phyloP scores from a whole-genome alignment of 2,113 vertebrate genomes.

The Chloropsis hardwickii region DNA sequence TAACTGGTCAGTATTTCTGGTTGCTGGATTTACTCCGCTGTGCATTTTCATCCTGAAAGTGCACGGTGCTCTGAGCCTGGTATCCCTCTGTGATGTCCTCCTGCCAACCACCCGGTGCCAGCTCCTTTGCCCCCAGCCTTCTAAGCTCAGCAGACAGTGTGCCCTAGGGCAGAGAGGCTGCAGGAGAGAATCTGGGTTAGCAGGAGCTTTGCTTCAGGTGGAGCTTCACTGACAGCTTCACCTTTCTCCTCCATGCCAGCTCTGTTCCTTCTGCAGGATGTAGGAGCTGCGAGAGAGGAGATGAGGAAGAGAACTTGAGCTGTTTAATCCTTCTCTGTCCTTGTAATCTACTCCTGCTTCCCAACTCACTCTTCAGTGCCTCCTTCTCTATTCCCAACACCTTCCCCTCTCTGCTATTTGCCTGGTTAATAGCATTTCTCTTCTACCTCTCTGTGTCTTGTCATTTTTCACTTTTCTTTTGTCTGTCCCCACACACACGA shows the following conservation, averaged over 20 bases:
- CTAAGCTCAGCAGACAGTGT: neutral
- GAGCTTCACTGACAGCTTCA: neutral
- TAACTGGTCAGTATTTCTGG: neutral
- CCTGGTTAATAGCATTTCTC: neutral
- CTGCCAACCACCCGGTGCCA: neutral
- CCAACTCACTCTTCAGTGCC: neutral
- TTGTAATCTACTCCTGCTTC: neutral
- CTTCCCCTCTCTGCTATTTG: neutral
- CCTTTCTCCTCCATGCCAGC: rapidly evolving
- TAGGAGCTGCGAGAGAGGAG: neutral
- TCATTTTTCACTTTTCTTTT: neutral
- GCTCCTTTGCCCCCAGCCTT: neutral
- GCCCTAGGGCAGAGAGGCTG: neutral
- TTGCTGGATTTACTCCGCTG: neutral
- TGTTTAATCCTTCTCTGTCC: no score
- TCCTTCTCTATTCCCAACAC: neutral
- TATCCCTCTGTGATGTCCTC: neutral
- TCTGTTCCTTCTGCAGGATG: neutral
- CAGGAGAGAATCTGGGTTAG: neutral
- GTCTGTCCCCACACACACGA: neutral
- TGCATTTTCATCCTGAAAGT: neutral
- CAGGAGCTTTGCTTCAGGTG: neutral
- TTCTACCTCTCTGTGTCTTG: neutral
- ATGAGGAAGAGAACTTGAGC: neutral
- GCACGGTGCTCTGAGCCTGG: rapidly evolving